Base-by-base conservation (phyloP, 2,888 invertebrate species). In the Eupithecia vulgata region DNA sequence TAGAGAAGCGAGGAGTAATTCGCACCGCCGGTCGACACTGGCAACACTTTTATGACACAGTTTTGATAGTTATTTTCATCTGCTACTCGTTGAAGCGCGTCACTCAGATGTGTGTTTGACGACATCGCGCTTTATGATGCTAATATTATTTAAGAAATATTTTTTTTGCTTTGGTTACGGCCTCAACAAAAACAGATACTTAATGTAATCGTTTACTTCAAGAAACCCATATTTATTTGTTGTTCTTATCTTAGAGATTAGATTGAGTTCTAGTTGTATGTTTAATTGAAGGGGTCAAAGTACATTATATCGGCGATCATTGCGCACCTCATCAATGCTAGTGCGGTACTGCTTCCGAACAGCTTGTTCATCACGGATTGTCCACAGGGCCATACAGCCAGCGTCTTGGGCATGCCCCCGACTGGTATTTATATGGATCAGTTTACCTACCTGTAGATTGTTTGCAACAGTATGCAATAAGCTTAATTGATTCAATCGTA, bases 51-150 rank as follows among this genome's bases (percentile, higher is more conserved):
- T 17, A 72, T 35, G 3, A 69, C 68, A 35, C 83, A 81, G 21
- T 80, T 69, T 5, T 73, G 34, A n/a, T 80, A 80, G 5, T 81
- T 72, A n/a, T 82, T 80, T 72, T 83, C 81, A 25, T 62, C 64
- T 0, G 81, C 82, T 13, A 84, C 79, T 68, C 79, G 76, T 7
- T 71, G 59, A 1, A 84, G 64, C 34, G 61, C 52, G 1, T 52
- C 21, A 8, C 4, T 52, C 52, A 52, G 12, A 52, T 52, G 21
- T 12, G 21, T 52, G 21, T 21, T 52, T 52, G 21, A 21, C 10
- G 52, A 21, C 52, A 52, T 52, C 4, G 21, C 21, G 21, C 52
- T 52, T 10, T n/a, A n/a, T 8, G 48, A 52, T 12, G 21, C 8
- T 6, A 48, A 48, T n/a, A n/a, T 7, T 30, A 1, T 4, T n/a